phyloP scores from a whole-genome alignment of 1,140 invertebrate genomes.

The Meteorus sp. region DNA sequence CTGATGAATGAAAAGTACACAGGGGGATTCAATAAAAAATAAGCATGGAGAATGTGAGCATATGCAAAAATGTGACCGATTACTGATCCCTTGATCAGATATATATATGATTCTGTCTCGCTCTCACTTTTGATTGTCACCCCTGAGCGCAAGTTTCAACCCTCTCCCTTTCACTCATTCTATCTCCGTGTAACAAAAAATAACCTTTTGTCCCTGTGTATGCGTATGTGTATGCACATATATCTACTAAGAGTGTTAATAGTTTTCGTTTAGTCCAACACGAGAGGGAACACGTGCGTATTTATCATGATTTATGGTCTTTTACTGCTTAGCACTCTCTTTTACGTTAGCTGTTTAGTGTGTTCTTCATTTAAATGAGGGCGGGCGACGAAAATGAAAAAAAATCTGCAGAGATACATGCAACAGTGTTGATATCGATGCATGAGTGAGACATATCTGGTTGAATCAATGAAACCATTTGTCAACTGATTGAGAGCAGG shows the following conservation, averaged over 20 bases:
- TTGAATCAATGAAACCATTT: too few relatives aligned
- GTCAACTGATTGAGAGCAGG: too few relatives aligned
- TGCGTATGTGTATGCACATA: not conserved
- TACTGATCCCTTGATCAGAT: constrained; percentile 14
- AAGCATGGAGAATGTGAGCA: constrained; percentile 25
- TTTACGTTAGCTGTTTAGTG: too few relatives aligned
- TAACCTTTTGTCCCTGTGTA: not conserved
- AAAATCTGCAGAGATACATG: too few relatives aligned
- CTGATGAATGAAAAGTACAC: too few relatives aligned
- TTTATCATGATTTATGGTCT: constrained; percentile 30
- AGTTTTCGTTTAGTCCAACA: constrained; percentile 29
- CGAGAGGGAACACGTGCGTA: constrained; percentile 29
- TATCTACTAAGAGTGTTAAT: constrained; percentile 24
- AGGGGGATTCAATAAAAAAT: not conserved
- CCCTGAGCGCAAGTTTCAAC: not conserved
- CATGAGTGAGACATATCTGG: too few relatives aligned
- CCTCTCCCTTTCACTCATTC: too few relatives aligned
- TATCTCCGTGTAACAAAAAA: constrained; percentile 15
- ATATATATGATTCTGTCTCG: not conserved
- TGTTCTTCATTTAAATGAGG: constrained; percentile 4
- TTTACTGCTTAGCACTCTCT: constrained; percentile 10
- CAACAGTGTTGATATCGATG: too few relatives aligned
- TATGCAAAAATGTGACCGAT: constrained; percentile 24
- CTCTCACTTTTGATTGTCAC: constrained; percentile 1
- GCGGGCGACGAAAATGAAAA: too few relatives aligned